A percentile compares a stretch with the other conserved stretches of the same genome.
These are phyloP conservation scores for Marcusenius ussheri DNA, from an alignment of 2,113 vertebrate species.

Conservation along the genomic window DNA sequence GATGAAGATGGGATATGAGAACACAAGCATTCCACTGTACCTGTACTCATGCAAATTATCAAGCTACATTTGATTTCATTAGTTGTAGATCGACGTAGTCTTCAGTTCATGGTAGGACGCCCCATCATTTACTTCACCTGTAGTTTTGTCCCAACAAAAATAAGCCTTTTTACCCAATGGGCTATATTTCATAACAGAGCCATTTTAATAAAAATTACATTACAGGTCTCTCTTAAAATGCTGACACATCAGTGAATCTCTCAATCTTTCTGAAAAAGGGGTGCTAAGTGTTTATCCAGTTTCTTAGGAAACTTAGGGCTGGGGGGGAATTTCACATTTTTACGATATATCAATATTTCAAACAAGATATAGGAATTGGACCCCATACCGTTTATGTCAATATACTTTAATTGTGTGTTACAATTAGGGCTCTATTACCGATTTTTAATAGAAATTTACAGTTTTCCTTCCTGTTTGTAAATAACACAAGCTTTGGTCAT, in stretches of 20 bases:
- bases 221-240: not conserved
- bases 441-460: not conserved
- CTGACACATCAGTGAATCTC: not conserved
- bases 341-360: not conserved
- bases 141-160: not conserved
- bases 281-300: not conserved
- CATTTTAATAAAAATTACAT: not conserved
- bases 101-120: not conserved
- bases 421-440: not conserved
- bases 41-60: not conserved
- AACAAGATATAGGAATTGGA: not conserved
- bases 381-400: not conserved
- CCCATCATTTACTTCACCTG: not conserved
- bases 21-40: not conserved
- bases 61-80: not conserved
- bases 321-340: no score
- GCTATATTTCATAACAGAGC: not conserved
- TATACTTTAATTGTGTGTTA: not conserved
- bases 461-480: not conserved
- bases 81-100: not conserved
- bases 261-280: not conserved
- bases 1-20: not conserved
- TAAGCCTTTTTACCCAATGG: not conserved
- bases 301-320: not conserved
- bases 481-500: not conserved